Percentiles rank a stretch among this genome's conserved stretches.
phyloP scores from a whole-genome alignment of 2,797 vertebrate genomes.

The Psittacula echo region DNA sequence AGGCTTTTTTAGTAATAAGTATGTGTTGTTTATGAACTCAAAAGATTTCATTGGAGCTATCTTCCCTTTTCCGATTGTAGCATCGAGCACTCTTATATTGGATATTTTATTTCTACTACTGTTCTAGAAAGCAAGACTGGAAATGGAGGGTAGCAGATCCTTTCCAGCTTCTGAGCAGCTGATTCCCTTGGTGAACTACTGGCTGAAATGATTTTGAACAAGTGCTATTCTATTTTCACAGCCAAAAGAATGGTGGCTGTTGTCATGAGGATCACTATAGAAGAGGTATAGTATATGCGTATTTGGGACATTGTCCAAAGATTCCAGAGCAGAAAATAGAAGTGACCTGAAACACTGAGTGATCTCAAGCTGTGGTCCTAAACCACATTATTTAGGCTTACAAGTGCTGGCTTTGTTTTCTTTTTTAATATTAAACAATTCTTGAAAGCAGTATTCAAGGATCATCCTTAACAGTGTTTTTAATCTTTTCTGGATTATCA shows the following conservation, averaged over 20 bases:
- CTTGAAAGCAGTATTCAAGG: not conserved
- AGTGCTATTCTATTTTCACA: not conserved
- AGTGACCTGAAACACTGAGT: not conserved
- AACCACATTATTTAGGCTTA: not conserved
- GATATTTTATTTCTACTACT: not conserved
- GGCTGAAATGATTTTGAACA: not conserved
- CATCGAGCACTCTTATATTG: not conserved
- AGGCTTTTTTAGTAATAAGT: not conserved
- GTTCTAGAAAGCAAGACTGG: not conserved
- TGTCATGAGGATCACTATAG: not conserved
- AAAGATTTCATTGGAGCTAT: not conserved
- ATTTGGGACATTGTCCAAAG: not conserved
- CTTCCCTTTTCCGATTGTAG: not conserved
- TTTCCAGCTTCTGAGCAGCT: not conserved
- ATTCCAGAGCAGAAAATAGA: not conserved
- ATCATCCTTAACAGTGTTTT: not conserved
- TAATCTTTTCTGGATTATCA: not conserved
- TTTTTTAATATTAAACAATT: not conserved
- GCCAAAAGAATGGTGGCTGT: not conserved
- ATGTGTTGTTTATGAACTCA: not conserved
- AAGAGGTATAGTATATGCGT: not conserved
- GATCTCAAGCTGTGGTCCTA: not conserved
- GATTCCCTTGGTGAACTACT: not conserved
- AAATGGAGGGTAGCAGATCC: not conserved
- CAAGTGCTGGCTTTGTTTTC: not conserved